Percentiles rank a stretch among this genome's conserved stretches.
phyloP scores from a whole-genome alignment of 2,113 vertebrate genomes.

The Prunella himalayana region DNA sequence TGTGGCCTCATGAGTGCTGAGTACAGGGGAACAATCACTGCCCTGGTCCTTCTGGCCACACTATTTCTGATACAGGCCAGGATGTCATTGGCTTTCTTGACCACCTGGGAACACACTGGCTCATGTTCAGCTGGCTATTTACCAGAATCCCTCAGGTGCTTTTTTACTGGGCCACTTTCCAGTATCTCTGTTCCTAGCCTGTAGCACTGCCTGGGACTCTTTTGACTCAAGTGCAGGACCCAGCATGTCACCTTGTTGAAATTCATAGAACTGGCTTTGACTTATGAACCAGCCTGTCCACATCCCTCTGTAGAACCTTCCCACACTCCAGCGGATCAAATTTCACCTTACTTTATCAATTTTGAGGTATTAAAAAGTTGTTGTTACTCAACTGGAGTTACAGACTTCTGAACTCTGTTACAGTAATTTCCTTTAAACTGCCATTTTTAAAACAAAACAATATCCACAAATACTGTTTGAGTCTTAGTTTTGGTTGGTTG shows the following conservation, averaged over 20 bases:
- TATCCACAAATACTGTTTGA: background rate
- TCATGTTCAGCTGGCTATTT: accelerated
- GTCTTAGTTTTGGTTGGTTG: background rate
- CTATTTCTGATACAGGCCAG: background rate
- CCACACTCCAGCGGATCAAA: background rate
- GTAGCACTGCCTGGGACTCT: accelerated
- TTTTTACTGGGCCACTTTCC: background rate
- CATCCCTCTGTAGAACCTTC: background rate
- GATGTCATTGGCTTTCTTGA: background rate
- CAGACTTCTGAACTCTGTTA: background rate
- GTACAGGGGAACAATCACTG: background rate
- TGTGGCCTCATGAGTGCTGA: background rate
- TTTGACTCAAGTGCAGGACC: background rate
- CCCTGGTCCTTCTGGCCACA: background rate
- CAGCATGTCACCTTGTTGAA: background rate
- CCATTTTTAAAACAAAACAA: background rate
- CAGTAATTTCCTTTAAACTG: background rate
- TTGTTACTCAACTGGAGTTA: background rate
- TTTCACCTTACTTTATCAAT: background rate
- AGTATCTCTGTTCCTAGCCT: background rate
- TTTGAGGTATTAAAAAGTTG: background rate
- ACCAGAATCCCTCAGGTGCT: background rate
- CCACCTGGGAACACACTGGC: background rate
- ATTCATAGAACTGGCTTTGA: accelerated
- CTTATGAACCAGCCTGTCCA: background rate